Base-by-base conservation (phyloP, 2,113 vertebrate species). In the Nibea coibor region DNA sequence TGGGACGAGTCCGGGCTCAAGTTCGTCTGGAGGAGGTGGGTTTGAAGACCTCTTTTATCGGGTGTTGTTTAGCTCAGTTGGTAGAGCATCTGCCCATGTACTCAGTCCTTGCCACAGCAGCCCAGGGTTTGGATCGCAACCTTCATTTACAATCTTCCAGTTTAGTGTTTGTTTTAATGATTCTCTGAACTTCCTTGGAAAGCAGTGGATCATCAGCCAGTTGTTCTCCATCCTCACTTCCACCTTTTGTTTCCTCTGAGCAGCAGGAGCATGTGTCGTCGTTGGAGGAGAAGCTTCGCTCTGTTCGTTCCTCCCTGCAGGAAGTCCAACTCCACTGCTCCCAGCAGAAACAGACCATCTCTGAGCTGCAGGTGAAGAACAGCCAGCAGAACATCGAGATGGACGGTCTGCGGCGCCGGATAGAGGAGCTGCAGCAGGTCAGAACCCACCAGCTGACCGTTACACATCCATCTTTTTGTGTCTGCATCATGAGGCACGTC, bases 381-480 rank as follows among this genome's bases (percentile, higher is more conserved):
- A 88, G 76, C 66, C 97, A 98, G 80, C 89, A 96, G 67, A 89
- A 77, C 85, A 62, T 96, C 5, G 95, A 97, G 62, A 88, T 89
- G 57, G 97, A 97, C 4, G 87, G 93, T 4, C 93, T 97, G 76
- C 91, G 83, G 28, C 95, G 96, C 72, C 94, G 93, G 61, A 83
- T 97, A 2, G 96, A 97, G 26, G 96, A 97, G 59, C 94, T 98
- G 20, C 96, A 97, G 88, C 96, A 97, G 97, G 98, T 99, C 82
- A 58, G 74, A n/a, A 54, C n/a, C 22, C 58, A 57, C 6, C 35
- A 20, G 6, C 63, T 14, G 14, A 47, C 61, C 31, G 22, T 51
- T 69, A 15, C 22, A 54, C 14, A 15, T 48, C 5, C 5, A 67
- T 8, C 35, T 39, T 39, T 9, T 39, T 39, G 7, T 39, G 35